Evolutionary conservation across 2,113 vertebrate species (phyloP), one percentile per base, ranked within the genome.

Genomic region (Stigmatopora nigra): DNA sequence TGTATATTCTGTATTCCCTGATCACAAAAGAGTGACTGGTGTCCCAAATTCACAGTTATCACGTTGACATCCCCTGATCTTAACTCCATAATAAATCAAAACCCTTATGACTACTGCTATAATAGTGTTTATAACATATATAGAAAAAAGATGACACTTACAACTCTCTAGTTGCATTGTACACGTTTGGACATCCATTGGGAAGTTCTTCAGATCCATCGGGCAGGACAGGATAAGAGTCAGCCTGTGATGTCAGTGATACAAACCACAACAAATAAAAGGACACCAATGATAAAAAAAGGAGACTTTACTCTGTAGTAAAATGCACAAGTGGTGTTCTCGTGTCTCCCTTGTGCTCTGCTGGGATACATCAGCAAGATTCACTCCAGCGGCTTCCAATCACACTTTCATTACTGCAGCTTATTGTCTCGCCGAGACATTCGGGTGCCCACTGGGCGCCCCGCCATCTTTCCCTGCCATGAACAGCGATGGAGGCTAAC

Each of bases 191-290:
- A 95, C 93, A 68, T 99, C 97, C 97, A 99, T 99, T 1, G 97
- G 97, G 82, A 99, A 99, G 86, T 98, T 99, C 91, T 99, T 99
- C 84, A 99, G 87, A 80, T 99, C 97, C 97, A 99, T 99, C 5
- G 97, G 97, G 80, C 97, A 99, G 17, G 97, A 99, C 74, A 99
- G 90, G 63, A 93, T 99, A 78, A 99, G 91, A 58, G 97, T 99
- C 83, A 99, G 85, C 86, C 97, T 99, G 70, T 1, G 44, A 63
- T 0, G 53, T 22, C 13, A 31, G 25, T 22, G 51, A 59, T 17
- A 60, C 36, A 58, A 20, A 25, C 7, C 22, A 55, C 53, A 57
- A 2, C 63, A 62, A 31, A 20, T 9, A 4, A 47, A 61, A 46
- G 56, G 46, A 64, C 68, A 71, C 19, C 8, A 14, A 19, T 7